Base-by-base conservation (phyloP, 2,888 invertebrate genomes). In the Dusona sp. region DNA sequence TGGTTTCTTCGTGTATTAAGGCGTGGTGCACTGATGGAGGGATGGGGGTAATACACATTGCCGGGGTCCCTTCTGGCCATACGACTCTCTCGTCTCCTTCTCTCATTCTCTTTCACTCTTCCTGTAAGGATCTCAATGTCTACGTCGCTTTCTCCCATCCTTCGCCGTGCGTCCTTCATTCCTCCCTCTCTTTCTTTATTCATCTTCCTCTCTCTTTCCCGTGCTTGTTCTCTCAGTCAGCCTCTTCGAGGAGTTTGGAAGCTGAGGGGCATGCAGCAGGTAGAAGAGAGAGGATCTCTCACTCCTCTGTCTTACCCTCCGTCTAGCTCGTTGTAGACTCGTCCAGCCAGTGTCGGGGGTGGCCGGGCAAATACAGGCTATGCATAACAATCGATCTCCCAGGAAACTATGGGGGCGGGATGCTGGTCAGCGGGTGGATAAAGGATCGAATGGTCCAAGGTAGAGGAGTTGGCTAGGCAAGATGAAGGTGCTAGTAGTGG, bases 321-420 rank as follows among this genome's bases (percentile, higher is more conserved):
- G 61, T 45, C 82, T 73, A 54, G 64, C 73, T 67, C 73, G 70
- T 72, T 79, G 67, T 70, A 87, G 77, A 83, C 83, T 78, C 81
- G 86, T 84, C 85, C 85, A 82, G 75, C 83, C 84, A 75, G 87
- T 67, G 72, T 78, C 57, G 78, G 80, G 90, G 90, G 90, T 90
- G 90, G 93, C 92, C 92, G 93, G 92, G 94, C 93, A 94, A 94
- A 94, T 94, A 94, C 94, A 94, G 92, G 93, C 94, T 94, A 94
- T 94, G 94, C 94, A 94, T 94, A 94, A 94, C 94, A 94, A 94
- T 94, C 94, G 94, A 94, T 94, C 94, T 94, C 92, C 91, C 92
- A 91, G 93, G 93, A 93, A 94, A 93, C 94, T 93, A 91, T 91
- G 87, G 86, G 87, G 92, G 92, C 92, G 92, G 93, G 91, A 75